Evolutionary conservation across 2,888 invertebrate genomes (phyloP).

Genomic region (Tetranychus piercei): DNA sequence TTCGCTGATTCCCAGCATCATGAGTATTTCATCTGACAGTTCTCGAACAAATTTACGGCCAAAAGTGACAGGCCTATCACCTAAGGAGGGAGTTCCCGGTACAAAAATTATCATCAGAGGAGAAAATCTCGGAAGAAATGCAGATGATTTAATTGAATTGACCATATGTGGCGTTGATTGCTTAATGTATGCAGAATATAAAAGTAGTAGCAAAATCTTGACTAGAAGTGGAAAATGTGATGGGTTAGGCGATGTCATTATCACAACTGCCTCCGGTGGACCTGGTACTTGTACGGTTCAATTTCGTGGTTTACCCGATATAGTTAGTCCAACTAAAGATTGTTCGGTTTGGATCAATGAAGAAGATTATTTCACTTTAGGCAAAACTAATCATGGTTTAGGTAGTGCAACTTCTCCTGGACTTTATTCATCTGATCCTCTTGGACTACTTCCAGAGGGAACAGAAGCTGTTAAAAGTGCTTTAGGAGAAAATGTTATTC

Average conservation of each 20-base stretch:
- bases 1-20: not conserved
- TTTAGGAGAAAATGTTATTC: constrained; percentile 11
- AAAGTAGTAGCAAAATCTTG: constrained; percentile 86
- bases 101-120: constrained; percentile 84
- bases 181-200: constrained; percentile 80
- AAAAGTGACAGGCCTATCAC: constrained; percentile 78
- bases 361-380: constrained; percentile 35
- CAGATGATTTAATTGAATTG: constrained; percentile 66
- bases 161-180: constrained; percentile 92
- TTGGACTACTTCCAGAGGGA: constrained; percentile 61
- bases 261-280: constrained; percentile 67
- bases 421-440: constrained; percentile 72
- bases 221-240: constrained; percentile 57
- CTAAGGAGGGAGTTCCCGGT: constrained; percentile 93
- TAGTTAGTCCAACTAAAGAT: constrained; percentile 62
- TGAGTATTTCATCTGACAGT: not conserved
- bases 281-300: constrained; percentile 72
- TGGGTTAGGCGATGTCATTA: constrained; percentile 69
- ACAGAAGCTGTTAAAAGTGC: not conserved
- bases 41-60: constrained; percentile 17
- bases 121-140: constrained; percentile 72
- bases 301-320: constrained; percentile 44
- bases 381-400: constrained; percentile 33
- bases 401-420: constrained; percentile 62
- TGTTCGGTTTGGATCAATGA: constrained; percentile 98